These are phyloP conservation scores for Polypedilum vanderplanki DNA, from an alignment of 1,140 invertebrate species.

Conservation along the genomic window DNA sequence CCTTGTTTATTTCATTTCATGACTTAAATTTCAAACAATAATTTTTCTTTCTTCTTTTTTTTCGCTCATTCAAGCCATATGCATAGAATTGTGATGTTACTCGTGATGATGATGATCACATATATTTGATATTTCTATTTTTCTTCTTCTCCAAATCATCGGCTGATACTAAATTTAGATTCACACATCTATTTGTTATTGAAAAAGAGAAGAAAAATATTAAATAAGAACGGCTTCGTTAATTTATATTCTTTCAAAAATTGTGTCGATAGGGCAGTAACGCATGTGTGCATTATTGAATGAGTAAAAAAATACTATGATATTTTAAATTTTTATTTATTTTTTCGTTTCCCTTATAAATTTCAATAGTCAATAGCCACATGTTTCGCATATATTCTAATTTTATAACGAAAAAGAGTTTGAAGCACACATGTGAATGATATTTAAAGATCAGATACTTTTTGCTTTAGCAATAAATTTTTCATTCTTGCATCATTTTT, in stretches of 20 bases:
- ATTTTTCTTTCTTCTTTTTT: background rate
- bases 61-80: background rate
- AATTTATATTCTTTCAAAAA: too few species aligned
- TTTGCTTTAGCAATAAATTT: background rate
- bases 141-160: too few species aligned
- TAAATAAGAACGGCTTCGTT: too few species aligned
- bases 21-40: conserved; percentile 6
- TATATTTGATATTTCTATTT: background rate
- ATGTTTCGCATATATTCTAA: background rate
- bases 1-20: conserved; percentile 19
- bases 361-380: background rate
- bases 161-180: too few species aligned
- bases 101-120: conserved; percentile 1
- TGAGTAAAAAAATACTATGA: too few species aligned
- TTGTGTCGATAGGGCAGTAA: too few species aligned
- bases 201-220: too few species aligned
- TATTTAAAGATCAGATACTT: background rate
- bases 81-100: background rate
- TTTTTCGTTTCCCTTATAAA: too few species aligned
- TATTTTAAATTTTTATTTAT: too few species aligned
- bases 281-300: too few species aligned
- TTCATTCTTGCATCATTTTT: too few species aligned
- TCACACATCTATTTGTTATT: too few species aligned
- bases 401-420: background rate
- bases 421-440: background rate